These are phyloP conservation scores for Mus spicilegus DNA, from an alignment of 2,113 vertebrate genomes.

Conservation along the genomic window DNA sequence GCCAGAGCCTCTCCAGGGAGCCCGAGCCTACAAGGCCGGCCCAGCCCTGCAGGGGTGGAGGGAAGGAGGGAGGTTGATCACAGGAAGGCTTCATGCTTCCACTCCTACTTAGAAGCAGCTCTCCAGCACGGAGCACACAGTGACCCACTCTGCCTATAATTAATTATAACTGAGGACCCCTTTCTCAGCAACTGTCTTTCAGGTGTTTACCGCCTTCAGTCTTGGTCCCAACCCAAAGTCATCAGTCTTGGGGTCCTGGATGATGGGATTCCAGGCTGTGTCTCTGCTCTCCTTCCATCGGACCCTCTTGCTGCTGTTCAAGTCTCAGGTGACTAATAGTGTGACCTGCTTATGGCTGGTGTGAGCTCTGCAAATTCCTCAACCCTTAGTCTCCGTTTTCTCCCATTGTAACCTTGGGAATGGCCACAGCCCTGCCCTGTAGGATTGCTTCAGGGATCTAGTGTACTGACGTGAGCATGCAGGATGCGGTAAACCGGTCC, in stretches of 20 bases:
- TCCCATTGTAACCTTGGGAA: too few relatives aligned
- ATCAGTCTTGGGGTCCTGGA: background rate
- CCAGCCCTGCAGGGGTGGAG: background rate
- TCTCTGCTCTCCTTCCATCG: background rate
- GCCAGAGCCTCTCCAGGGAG: background rate
- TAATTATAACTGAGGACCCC: constrained; percentile 55
- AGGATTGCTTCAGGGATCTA: background rate
- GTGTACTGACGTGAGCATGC: too few relatives aligned
- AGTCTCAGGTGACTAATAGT: background rate
- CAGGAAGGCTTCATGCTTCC: background rate
- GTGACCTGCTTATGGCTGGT: background rate
- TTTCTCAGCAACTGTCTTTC: constrained; percentile 55
- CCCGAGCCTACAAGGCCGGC: background rate
- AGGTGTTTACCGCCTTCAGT: constrained; percentile 53
- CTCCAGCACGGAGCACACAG: background rate
- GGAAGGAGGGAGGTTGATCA: background rate
- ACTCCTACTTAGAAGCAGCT: constrained; percentile 28
- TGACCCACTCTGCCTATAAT: constrained; percentile 13
- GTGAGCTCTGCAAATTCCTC: background rate
- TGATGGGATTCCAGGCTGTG: background rate
- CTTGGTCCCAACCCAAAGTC: background rate
- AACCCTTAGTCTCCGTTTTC: background rate
- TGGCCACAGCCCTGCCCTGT: background rate
- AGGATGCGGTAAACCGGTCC: too few relatives aligned
- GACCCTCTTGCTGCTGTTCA: background rate